Percentiles rank a stretch among this genome's conserved stretches.
phyloP scores from a whole-genome alignment of 2,113 vertebrate species.

The Raja brachyura region DNA sequence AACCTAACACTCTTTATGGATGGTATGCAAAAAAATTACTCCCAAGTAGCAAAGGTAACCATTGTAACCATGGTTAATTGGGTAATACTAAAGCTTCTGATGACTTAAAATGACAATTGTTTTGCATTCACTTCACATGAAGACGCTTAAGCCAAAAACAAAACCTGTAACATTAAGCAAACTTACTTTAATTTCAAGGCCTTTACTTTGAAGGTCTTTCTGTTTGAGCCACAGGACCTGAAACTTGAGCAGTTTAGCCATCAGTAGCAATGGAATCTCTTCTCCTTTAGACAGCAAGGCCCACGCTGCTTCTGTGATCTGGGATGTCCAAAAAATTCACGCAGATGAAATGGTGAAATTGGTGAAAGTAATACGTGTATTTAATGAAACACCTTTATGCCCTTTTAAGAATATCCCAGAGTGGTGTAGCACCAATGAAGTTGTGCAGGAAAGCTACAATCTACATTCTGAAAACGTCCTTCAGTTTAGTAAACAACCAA shows the following conservation, averaged over 20 bases:
- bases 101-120: no score
- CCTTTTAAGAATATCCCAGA: background rate
- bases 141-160: background rate
- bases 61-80: no score
- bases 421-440: no score
- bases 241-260: constrained; percentile 83
- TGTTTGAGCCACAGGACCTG: constrained; percentile 72
- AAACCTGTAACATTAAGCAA: background rate
- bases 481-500: background rate
- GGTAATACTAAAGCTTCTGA: no score
- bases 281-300: constrained; percentile 62
- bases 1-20: no score
- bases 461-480: background rate
- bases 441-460: background rate
- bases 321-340: background rate
- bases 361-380: background rate
- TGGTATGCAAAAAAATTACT: no score
- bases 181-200: constrained; percentile 60
- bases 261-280: constrained; percentile 66
- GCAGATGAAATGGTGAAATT: background rate
- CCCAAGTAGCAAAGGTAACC: no score
- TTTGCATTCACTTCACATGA: no score
- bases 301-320: constrained; percentile 72
- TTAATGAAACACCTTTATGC: background rate
- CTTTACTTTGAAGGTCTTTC: constrained; percentile 61